Percentiles rank a stretch among this genome's conserved stretches.
phyloP scores from a whole-genome alignment of 1,140 invertebrate genomes.

The Lepidurus apus region DNA sequence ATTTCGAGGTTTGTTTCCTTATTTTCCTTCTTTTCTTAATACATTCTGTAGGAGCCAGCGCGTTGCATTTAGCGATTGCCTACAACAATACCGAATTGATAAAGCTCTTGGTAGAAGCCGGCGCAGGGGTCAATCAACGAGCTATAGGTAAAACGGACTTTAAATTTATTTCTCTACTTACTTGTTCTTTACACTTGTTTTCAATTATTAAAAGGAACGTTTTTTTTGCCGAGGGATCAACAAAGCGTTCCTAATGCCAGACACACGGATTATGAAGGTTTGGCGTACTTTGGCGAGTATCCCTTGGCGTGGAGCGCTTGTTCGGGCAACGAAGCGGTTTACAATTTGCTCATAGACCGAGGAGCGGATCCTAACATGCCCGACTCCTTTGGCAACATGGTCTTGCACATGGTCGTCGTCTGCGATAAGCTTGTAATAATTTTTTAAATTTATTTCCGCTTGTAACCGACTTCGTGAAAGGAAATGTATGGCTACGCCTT shows the following conservation, averaged over 20 bases:
- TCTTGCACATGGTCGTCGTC: constrained; percentile 97
- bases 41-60: constrained; percentile 66
- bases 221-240: constrained; percentile 87
- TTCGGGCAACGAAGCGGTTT: constrained; percentile 93
- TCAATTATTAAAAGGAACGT: constrained; percentile 56
- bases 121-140: constrained; percentile 83
- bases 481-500: constrained; percentile 98
- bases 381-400: constrained; percentile 91
- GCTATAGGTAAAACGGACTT: constrained; percentile 65
- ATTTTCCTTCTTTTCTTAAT: constrained; percentile 20
- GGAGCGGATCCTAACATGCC: constrained; percentile 88
- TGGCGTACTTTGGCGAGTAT: constrained; percentile 93
- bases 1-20: constrained; percentile 68
- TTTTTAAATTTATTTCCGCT: constrained; percentile 3
- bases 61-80: constrained; percentile 91
- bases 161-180: background rate
- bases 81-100: constrained; percentile 95
- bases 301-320: constrained; percentile 95
- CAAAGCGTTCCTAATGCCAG: constrained; percentile 65
- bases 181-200: background rate
- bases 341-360: constrained; percentile 85
- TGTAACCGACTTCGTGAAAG: constrained; percentile 49
- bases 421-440: constrained; percentile 79
- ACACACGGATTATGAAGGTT: constrained; percentile 87
- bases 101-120: constrained; percentile 80